Percentiles rank a stretch among this genome's conserved stretches.
These are phyloP conservation scores for Spinus olivaceus DNA, from an alignment of 2,797 vertebrate genomes.

Conservation along the genomic window DNA sequence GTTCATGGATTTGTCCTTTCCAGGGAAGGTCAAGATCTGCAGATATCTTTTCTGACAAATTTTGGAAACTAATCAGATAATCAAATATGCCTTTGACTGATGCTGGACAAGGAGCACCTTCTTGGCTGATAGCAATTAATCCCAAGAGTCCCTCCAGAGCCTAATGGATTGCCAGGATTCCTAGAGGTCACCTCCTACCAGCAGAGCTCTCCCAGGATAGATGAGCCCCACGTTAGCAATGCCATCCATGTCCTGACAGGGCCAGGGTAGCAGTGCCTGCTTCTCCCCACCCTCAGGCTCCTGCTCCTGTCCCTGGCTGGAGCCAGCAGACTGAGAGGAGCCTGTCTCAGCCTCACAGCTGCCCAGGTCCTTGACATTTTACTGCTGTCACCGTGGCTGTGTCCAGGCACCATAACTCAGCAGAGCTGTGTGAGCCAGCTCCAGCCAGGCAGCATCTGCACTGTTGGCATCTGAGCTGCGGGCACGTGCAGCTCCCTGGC, in stretches of 20 bases:
- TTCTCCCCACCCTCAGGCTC: neutral
- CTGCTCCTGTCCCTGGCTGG: neutral
- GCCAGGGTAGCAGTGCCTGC: neutral
- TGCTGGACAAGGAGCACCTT: neutral
- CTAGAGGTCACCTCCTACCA: neutral
- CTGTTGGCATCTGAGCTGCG: neutral
- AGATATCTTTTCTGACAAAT: neutral
- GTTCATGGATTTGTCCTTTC: neutral
- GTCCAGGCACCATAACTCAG: neutral
- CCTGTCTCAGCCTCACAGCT: neutral
- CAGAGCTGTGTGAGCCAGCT: neutral
- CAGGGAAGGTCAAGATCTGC: neutral
- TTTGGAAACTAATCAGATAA: neutral
- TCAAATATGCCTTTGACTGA: neutral
- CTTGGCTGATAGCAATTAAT: neutral
- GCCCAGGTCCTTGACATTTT: neutral
- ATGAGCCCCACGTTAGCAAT: neutral
- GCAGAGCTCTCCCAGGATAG: neutral
- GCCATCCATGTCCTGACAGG: neutral
- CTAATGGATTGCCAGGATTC: neutral
- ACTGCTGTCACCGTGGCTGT: neutral
- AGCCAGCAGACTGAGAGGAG: conserved; percentile 46
- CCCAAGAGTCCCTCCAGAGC: neutral
- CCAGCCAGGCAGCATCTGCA: neutral
- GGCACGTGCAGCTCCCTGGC: neutral